Conservation (phyloP, 2,888 invertebrate genomes). For the Nudaria mundana region DNA sequence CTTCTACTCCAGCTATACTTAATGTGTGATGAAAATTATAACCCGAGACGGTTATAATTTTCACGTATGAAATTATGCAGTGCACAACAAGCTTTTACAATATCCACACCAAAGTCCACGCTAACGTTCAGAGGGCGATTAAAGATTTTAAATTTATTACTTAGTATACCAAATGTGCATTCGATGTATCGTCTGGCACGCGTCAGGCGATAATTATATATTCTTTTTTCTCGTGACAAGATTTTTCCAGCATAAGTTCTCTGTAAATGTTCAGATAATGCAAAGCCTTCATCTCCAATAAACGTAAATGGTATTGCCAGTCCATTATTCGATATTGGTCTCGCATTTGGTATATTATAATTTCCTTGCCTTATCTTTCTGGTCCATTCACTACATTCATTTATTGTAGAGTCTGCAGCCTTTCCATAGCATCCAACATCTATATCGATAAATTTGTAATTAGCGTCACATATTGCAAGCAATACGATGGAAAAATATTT, state of each 20-base stretch:
- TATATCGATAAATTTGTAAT: constrained; percentile 31
- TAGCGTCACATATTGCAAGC: constrained; percentile 26
- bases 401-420: constrained; percentile 3
- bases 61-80: constrained; percentile 10
- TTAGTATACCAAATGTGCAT: constrained; percentile 4
- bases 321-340: constrained; percentile 10
- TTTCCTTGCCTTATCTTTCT: constrained; percentile 8
- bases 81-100: constrained; percentile 9
- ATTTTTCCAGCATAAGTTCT: constrained; percentile 12
- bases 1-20: no score
- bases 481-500: constrained; percentile 30
- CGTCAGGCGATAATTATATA: constrained; percentile 8
- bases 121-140: constrained; percentile 3
- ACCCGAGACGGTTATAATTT: constrained; percentile 9
- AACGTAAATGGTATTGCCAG: constrained; percentile 8
- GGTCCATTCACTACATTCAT: constrained; percentile 6
- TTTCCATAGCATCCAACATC: constrained; percentile 21
- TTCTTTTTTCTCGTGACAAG: constrained; percentile 11
- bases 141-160: constrained; percentile 8
- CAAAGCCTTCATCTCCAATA: constrained; percentile 16
- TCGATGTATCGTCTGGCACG: constrained; percentile 9
- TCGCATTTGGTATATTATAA: constrained; percentile 10
- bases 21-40: constrained; percentile 12
- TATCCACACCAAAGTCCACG: not conserved
- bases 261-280: constrained; percentile 12